These are phyloP conservation scores for Apteryx owenii DNA, from an alignment of 2,113 vertebrate genomes.

Conservation along the genomic window DNA sequence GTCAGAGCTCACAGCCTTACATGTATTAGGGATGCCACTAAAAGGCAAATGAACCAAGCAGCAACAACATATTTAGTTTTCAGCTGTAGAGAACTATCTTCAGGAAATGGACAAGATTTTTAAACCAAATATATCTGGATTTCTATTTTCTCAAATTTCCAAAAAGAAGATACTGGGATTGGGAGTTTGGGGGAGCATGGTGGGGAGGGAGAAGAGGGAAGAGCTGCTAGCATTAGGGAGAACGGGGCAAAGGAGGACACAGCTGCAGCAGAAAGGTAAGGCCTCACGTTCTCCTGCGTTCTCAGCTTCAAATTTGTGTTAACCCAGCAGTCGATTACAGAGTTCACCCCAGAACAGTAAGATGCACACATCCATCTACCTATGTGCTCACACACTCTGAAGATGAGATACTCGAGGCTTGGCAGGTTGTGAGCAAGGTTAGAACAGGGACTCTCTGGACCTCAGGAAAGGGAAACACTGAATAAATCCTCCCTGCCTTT, in stretches of 20 bases:
- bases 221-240: not conserved
- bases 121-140: not conserved
- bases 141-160: not conserved
- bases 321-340: not conserved
- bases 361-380: not conserved
- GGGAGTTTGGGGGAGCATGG: not conserved
- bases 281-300: not conserved
- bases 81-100: not conserved
- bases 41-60: not conserved
- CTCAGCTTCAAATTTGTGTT: not conserved
- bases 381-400: too few species aligned
- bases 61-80: not conserved
- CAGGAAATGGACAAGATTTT: not conserved
- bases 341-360: not conserved
- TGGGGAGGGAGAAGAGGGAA: not conserved
- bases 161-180: not conserved
- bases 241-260: not conserved
- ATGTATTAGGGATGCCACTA: not conserved
- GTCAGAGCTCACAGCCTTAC: not conserved
- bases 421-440: not conserved
- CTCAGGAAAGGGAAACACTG: not conserved
- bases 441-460: not conserved
- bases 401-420: not conserved
- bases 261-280: not conserved
- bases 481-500: not conserved